Conservation (phyloP, 2,113 vertebrate genomes). For the Cercopithecus mona region DNA sequence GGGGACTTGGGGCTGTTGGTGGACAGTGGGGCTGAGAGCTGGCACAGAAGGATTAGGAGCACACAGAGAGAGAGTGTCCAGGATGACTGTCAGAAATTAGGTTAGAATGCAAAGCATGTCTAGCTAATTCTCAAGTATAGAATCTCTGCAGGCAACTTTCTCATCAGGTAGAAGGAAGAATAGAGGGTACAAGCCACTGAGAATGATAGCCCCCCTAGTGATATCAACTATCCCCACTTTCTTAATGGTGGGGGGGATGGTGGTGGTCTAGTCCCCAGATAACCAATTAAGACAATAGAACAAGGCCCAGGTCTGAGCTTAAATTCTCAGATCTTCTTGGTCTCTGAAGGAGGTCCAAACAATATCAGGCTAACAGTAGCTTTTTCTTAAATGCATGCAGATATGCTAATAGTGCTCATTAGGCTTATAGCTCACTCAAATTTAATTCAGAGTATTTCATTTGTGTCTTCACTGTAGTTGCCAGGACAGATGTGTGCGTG, state of each 20-base stretch:
- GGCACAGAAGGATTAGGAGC: background rate
- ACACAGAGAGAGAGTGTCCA: background rate
- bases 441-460: constrained; percentile 56
- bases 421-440: background rate
- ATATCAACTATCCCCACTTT: background rate
- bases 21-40: background rate
- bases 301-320: background rate
- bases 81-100: background rate
- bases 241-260: background rate
- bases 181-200: background rate
- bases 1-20: too few species aligned
- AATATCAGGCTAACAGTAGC: background rate
- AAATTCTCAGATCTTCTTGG: background rate
- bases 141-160: background rate
- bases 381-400: constrained; percentile 45
- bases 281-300: background rate
- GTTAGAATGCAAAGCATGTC: background rate
- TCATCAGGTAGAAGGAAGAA: background rate
- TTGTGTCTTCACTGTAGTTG: background rate
- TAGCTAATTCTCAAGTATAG: background rate
- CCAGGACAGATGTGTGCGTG: constrained; percentile 55
- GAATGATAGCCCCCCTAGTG: background rate
- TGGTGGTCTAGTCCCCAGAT: background rate
- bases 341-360: background rate
- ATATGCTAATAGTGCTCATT: constrained; percentile 57